A percentile compares a stretch with the other conserved stretches of the same genome.
These are phyloP conservation scores for Patella depressa DNA, from an alignment of 2,888 invertebrate genomes.

Conservation along the genomic window DNA sequence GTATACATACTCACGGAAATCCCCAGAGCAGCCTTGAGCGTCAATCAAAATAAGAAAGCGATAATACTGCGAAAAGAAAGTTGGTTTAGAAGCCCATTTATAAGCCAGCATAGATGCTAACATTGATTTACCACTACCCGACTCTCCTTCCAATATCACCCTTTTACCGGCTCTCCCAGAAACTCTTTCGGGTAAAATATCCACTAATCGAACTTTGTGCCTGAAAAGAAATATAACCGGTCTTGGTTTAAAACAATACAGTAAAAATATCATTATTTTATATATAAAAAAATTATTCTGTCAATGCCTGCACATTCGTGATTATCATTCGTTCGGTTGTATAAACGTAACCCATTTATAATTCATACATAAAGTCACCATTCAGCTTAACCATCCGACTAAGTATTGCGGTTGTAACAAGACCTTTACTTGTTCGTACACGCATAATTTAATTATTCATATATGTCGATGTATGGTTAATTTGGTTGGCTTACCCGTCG, in stretches of 20 bases:
- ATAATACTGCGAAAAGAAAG: conserved; percentile 45
- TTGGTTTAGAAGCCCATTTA: conserved; percentile 57
- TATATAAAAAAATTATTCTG: too few relatives aligned
- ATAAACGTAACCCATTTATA: too few relatives aligned
- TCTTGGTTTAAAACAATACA: too few relatives aligned
- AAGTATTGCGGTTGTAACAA: too few relatives aligned
- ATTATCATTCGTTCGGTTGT: too few relatives aligned
- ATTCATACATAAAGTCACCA: too few relatives aligned
- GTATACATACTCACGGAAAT: conserved; percentile 42
- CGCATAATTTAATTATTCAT: too few relatives aligned
- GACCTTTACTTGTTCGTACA: too few relatives aligned
- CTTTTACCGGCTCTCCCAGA: conserved; percentile 45
- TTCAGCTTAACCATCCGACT: too few relatives aligned
- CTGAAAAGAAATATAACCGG: conserved; percentile 37
- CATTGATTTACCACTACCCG: conserved; percentile 65
- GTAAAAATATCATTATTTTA: too few relatives aligned
- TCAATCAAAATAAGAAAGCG: conserved; percentile 51
- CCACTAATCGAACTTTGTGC: conserved; percentile 39
- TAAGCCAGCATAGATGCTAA: conserved; percentile 55
- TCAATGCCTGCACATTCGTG: too few relatives aligned
- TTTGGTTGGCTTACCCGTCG: conserved; percentile 51
- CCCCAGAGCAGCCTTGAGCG: conserved; percentile 36
- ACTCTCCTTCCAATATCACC: conserved; percentile 58
- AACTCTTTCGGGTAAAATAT: conserved; percentile 44
- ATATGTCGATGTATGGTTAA: too few relatives aligned